A percentile compares a stretch with the other conserved stretches of the same genome.
Conservation (phyloP, 2,797 vertebrate genomes). For the Tauraco hartlaubi region DNA sequence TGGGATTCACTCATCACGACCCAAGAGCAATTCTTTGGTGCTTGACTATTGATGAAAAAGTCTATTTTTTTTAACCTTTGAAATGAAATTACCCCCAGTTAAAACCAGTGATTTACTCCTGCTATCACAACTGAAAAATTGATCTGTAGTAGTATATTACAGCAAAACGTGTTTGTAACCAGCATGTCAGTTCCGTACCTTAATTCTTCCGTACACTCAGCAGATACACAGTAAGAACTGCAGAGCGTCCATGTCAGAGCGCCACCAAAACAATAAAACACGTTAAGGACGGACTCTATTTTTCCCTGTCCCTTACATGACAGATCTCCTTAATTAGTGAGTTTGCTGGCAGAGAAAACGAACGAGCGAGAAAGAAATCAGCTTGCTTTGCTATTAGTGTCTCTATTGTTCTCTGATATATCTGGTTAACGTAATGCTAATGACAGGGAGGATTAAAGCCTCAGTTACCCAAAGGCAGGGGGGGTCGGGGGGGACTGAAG, state of each 20-base stretch:
- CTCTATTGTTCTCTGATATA: neutral
- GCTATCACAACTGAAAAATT: neutral
- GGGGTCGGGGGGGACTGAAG: neutral
- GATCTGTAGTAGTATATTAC: fast-evolving
- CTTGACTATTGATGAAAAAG: neutral
- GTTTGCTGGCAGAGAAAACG: neutral
- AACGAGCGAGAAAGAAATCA: neutral
- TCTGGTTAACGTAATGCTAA: neutral
- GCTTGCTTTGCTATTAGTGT: neutral
- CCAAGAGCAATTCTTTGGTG: neutral
- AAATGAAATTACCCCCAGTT: neutral
- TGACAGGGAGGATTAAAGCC: neutral
- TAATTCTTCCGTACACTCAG: neutral
- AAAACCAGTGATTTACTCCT: neutral
- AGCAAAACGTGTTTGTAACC: neutral
- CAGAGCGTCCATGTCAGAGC: neutral
- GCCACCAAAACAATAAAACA: neutral
- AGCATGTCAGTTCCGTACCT: fast-evolving
- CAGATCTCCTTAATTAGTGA: neutral
- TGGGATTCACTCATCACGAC: fast-evolving
- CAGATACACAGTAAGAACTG: neutral
- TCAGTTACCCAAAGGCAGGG: neutral
- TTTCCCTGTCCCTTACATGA: neutral
- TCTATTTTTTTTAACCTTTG: neutral
- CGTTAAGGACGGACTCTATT: fast-evolving